Evolutionary conservation across 23 tunicate species (phyloP).

Genomic region (Aplidium turbinatum): DNA sequence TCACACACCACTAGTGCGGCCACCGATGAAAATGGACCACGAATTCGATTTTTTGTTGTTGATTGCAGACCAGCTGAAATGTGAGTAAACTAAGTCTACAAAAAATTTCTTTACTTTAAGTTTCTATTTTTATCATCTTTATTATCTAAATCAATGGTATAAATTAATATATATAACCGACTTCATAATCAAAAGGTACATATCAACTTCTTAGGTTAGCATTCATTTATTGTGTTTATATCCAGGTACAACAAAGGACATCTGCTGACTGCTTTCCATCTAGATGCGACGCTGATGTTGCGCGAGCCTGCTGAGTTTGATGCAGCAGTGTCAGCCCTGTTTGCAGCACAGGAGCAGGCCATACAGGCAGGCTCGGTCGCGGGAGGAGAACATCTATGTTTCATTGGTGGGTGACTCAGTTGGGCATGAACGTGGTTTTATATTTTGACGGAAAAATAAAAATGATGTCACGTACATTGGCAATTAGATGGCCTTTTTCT

Average conservation of each 20-base stretch:
- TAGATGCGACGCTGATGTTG: slow-evolving; percentile 93
- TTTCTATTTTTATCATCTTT: no score
- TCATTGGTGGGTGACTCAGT: slow-evolving; percentile 83
- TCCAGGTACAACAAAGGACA: slow-evolving; percentile 82
- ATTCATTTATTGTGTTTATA: no score
- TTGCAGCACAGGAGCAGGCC: slow-evolving; percentile 87
- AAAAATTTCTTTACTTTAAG: no score
- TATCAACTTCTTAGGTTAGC: no score
- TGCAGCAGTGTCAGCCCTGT: slow-evolving; percentile 62
- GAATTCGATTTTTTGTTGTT: slow-evolving; percentile 70
- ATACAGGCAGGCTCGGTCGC: slow-evolving; percentile 75
- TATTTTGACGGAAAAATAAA: no score
- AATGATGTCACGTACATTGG: no score
- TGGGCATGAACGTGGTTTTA: no score
- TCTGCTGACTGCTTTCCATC: slow-evolving; percentile 81
- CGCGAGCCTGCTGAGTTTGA: slow-evolving; percentile 79
- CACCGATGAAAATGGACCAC: slow-evolving; percentile 22
- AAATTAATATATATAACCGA: no score
- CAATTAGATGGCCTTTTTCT: no score
- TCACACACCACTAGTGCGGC: background rate
- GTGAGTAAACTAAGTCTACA: no score
- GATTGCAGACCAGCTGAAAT: slow-evolving; percentile 74
- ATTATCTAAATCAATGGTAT: no score
- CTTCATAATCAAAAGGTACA: no score
- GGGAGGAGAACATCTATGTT: slow-evolving; percentile 88